Evolutionary conservation across 2,888 invertebrate species (phyloP).

Genomic region (Drosophila bunnanda): DNA sequence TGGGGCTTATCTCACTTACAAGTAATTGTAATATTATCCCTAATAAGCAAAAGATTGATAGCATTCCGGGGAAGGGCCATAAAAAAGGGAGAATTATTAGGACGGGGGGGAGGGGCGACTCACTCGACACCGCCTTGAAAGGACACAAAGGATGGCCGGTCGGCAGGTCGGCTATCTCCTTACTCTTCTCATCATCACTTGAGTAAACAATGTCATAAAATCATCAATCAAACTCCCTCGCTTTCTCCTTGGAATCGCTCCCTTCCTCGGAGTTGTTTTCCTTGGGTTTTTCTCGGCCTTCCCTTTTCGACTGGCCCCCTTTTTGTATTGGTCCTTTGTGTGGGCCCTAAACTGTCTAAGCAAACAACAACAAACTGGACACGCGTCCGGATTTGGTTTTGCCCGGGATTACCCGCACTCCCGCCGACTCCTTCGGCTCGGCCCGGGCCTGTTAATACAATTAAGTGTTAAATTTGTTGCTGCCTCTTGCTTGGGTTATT

Average conservation of each 20-base stretch:
- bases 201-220: conserved; percentile 81
- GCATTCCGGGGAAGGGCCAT: conserved; percentile 70
- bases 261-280: conserved; percentile 17
- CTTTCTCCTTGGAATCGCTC: conserved; percentile 3
- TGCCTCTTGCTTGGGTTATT: conserved; percentile 55
- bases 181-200: conserved; percentile 74
- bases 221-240: conserved; percentile 70
- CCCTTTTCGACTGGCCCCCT: conserved; percentile 12
- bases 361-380: conserved; percentile 49
- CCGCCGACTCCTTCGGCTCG: conserved; percentile 2
- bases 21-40: conserved; percentile 81
- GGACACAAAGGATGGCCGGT: conserved; percentile 60
- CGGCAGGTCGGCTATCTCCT: conserved; percentile 31
- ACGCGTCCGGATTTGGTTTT: conserved; percentile 52
- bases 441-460: conserved; percentile 70
- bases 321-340: conserved; percentile 48
- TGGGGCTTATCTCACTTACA: conserved; percentile 74
- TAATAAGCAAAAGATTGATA: conserved; percentile 80
- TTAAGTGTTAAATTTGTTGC: conserved; percentile 78
- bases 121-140: conserved; percentile 58
- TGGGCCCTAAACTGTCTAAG: conserved; percentile 51
- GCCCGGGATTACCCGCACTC: conserved; percentile 32
- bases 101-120: conserved; percentile 17
- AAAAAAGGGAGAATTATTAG: conserved; percentile 60
- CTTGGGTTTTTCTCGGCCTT: conserved; percentile 33